phyloP scores from a whole-genome alignment of 2,113 vertebrate species.

The Sander lucioperca region DNA sequence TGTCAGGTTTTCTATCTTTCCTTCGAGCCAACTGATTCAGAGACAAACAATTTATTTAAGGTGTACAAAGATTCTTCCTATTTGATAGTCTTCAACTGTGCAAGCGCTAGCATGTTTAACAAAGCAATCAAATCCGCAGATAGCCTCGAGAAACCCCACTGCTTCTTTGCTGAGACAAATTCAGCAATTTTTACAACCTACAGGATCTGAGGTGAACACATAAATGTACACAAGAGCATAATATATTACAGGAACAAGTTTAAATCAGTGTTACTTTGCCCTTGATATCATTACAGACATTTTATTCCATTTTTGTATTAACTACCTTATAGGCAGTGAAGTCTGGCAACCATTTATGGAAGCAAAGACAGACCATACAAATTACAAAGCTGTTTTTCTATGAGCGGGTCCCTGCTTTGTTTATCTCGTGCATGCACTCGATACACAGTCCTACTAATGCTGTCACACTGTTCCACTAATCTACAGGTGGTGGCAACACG shows the following conservation, averaged over 20 bases:
- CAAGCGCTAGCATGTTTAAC: slow-evolving; percentile 31
- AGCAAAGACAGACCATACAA: background rate
- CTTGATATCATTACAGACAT: background rate
- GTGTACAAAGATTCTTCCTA: slow-evolving; percentile 1
- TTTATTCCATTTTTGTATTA: background rate
- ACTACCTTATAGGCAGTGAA: background rate
- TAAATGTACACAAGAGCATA: background rate
- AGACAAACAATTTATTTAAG: slow-evolving; percentile 35
- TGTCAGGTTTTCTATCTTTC: slow-evolving; percentile 15
- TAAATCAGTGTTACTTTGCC: background rate
- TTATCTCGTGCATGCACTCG: background rate
- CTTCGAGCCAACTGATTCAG: slow-evolving; percentile 12
- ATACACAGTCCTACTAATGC: background rate
- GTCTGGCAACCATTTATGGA: slow-evolving; percentile 4
- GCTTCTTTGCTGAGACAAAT: background rate
- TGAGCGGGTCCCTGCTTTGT: background rate
- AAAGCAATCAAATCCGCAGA: slow-evolving; percentile 31
- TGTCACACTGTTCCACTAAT: too few relatives aligned
- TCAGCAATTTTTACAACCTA: slow-evolving; percentile 1
- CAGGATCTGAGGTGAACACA: background rate
- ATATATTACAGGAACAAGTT: background rate
- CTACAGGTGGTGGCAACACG: too few relatives aligned
- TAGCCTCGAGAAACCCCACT: background rate
- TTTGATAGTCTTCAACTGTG: slow-evolving; percentile 22
- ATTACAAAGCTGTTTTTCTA: background rate